phyloP scores from a whole-genome alignment of 2,888 invertebrate species.

The Dinocampus coccinellae region DNA sequence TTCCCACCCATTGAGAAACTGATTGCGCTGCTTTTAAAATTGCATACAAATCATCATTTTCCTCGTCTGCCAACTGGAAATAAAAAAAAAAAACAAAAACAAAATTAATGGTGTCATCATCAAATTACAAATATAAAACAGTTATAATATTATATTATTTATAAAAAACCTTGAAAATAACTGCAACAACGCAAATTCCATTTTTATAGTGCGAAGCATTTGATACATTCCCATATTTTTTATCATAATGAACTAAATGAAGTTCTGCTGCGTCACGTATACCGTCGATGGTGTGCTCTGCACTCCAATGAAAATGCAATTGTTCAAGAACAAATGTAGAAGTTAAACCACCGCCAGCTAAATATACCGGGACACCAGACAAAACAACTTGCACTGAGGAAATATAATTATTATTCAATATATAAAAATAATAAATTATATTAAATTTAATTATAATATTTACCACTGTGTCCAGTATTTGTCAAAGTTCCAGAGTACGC shows the following conservation, averaged over 20 bases:
- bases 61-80: constrained; percentile 50
- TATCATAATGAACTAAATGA: constrained; percentile 78
- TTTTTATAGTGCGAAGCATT: constrained; percentile 71
- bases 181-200: constrained; percentile 77
- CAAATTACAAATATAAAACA: too few relatives aligned
- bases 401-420: too few relatives aligned
- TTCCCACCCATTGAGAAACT: constrained; percentile 51
- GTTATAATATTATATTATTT: constrained; percentile 8
- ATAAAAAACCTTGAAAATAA: constrained; percentile 73
- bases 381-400: constrained; percentile 53
- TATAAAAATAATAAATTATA: too few relatives aligned
- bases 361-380: constrained; percentile 48
- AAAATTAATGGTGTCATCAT: too few relatives aligned
- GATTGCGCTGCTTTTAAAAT: constrained; percentile 52
- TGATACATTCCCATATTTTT: constrained; percentile 69
- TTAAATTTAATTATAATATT: too few relatives aligned
- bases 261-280: constrained; percentile 74
- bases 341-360: constrained; percentile 74
- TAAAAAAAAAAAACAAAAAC: constrained; percentile 11
- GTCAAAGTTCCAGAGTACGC: constrained; percentile 71
- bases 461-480: constrained; percentile 82
- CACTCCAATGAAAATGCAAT: constrained; percentile 88
- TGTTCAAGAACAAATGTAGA: constrained; percentile 77
- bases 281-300: constrained; percentile 83
- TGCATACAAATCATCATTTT: constrained; percentile 52